Evolutionary conservation across 2,888 invertebrate species (phyloP).

Genomic region (Dendrolimus pini): DNA sequence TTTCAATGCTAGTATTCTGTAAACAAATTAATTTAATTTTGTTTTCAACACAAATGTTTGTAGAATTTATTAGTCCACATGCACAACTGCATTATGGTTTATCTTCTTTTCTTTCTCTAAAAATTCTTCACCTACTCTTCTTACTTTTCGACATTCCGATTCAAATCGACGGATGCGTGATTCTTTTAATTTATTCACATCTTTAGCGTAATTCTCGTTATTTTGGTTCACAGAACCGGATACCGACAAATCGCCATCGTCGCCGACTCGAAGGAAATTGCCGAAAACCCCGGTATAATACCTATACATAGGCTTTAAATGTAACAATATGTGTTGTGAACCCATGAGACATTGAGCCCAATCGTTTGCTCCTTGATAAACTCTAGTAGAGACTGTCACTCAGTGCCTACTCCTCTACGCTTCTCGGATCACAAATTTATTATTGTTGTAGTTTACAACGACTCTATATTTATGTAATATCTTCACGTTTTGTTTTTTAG

Average conservation of each 20-base stretch:
- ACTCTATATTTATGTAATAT: slow-evolving; percentile 47
- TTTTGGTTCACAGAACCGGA: slow-evolving; percentile 85
- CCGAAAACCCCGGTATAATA: slow-evolving; percentile 98
- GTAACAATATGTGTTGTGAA: slow-evolving; percentile 77
- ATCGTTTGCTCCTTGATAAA: slow-evolving; percentile 53
- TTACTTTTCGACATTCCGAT: background rate
- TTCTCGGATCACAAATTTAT: slow-evolving; percentile 49
- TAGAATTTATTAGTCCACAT: background rate
- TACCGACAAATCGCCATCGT: slow-evolving; percentile 90
- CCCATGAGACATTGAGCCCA: slow-evolving; percentile 62
- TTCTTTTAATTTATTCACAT: background rate
- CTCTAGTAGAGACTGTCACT: slow-evolving; percentile 71
- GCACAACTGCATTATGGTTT: background rate
- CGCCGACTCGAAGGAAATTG: slow-evolving; percentile 94
- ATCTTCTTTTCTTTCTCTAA: background rate
- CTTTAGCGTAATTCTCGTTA: slow-evolving; percentile 42
- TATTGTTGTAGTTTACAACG: slow-evolving; percentile 35
- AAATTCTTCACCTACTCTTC: background rate
- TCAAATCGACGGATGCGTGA: background rate
- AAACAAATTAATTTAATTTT: too few relatives aligned
- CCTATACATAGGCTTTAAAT: slow-evolving; percentile 73
- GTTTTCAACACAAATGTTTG: too few relatives aligned
- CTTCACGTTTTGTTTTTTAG: slow-evolving; percentile 13
- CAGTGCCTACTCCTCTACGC: slow-evolving; percentile 71
- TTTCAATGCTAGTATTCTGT: too few relatives aligned